Evolutionary conservation across 2,888 invertebrate species (phyloP).

Genomic region (Cinara cedri): DNA sequence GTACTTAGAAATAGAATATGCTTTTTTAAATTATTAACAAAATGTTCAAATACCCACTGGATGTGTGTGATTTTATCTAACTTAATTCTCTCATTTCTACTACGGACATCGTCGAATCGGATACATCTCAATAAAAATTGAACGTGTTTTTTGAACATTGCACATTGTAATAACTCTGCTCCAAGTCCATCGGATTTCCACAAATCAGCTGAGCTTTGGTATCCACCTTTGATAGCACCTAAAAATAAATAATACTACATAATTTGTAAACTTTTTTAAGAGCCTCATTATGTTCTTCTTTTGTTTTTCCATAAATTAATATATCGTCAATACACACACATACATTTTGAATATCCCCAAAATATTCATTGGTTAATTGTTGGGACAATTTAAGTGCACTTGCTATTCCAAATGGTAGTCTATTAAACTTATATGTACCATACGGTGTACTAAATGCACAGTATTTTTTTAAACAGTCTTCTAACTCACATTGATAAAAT

Average conservation of each 20-base stretch:
- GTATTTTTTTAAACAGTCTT: neutral
- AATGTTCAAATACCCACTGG: neutral
- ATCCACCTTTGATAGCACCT: no score
- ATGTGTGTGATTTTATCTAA: neutral
- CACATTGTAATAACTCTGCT: no score
- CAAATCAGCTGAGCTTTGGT: no score
- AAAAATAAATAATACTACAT: no score
- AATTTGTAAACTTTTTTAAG: no score
- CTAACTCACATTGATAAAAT: constrained; percentile 7
- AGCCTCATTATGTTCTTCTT: constrained; percentile 18
- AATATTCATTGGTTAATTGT: constrained; percentile 24
- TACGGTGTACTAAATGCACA: neutral
- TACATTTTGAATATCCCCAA: neutral
- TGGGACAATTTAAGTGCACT: constrained; percentile 61
- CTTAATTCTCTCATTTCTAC: neutral
- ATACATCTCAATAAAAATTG: neutral
- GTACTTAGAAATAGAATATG: neutral
- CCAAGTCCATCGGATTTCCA: no score
- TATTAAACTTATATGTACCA: constrained; percentile 61
- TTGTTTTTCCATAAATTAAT: constrained; percentile 1
- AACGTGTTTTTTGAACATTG: no score
- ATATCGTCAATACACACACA: constrained; percentile 47
- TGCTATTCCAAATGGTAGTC: constrained; percentile 61
- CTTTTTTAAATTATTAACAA: neutral
- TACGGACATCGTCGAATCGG: neutral